Base-by-base conservation (phyloP, 2,888 invertebrate genomes). In the Phasia obesa region DNA sequence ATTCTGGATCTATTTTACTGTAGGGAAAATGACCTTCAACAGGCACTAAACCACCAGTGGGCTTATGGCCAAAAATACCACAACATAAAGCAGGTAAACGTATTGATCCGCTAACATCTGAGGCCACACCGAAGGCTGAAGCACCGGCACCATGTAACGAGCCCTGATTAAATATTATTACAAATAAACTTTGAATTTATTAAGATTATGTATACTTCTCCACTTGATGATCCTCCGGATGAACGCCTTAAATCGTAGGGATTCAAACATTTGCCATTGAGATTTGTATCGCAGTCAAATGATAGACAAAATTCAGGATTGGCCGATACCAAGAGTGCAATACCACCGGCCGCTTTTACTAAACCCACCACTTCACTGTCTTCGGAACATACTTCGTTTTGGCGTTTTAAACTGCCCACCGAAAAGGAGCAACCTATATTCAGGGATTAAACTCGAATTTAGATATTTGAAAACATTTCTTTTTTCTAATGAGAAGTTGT, bases 151-250 rank as follows among this genome's bases (percentile, higher is more conserved):
- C 95, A 74, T 97, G 90, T 49, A 97, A 90, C 0, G 96, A 94
- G 0, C 93, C 95, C 95, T 86, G 21, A 11, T 94, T 42, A 2
- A 42, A 17, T 31, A 21, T 21, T 6, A n/a, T 0, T 11, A 7
- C 4, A 2, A 35, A 35, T 0, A 51, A n/a, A 3, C 23, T 31
- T 17, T 42, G 0, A 42, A 15, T 42, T 42, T n/a, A 1, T 15
- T 23, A 1, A 13, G 31, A 0, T 9, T 9, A 6, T 31, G 5
- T 23, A 35, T 71, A 86, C 86, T 76, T 97, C 97, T 4, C 96
- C 96, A 42, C 98, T 98, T 2, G 97, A 97, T n/a, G 98, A 98
- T 0, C 98, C 98, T 0, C 97, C 98, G 0, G 95, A 92, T 0
- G 94, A 96, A 85, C 95, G 93, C 0, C 93, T 92, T 6, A 94